Evolutionary conservation across 2,888 invertebrate genomes (phyloP).

Genomic region (Gibbula magus): DNA sequence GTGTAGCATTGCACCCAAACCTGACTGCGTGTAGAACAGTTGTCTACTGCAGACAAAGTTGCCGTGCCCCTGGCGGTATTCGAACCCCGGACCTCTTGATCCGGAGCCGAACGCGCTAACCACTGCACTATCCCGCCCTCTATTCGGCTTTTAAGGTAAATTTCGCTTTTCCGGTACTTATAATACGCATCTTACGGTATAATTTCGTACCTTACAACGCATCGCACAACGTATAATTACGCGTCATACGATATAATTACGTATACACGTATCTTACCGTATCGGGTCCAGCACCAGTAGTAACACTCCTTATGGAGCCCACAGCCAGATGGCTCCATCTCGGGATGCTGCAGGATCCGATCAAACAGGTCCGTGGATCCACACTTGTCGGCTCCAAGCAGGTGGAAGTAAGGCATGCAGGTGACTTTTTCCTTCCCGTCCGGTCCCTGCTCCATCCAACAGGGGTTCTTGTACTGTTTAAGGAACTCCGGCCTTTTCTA

Average conservation of each 20-base stretch:
- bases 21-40: too few relatives aligned
- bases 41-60: too few relatives aligned
- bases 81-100: too few relatives aligned
- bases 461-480: neutral
- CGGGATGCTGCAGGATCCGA: neutral
- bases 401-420: constrained; percentile 2
- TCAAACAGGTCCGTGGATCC: constrained; percentile 17
- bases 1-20: too few relatives aligned
- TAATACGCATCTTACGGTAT: too few relatives aligned
- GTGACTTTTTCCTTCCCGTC: neutral
- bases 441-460: neutral
- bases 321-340: neutral
- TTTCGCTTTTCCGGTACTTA: too few relatives aligned
- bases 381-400: constrained; percentile 10
- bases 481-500: constrained; percentile 3
- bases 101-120: too few relatives aligned
- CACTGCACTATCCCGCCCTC: too few relatives aligned
- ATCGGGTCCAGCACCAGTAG: constrained; percentile 17
- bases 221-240: too few relatives aligned
- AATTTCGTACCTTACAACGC: too few relatives aligned
- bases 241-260: neutral
- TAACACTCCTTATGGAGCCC: neutral
- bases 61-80: too few relatives aligned
- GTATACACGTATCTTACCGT: neutral
- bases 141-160: too few relatives aligned